Percentiles rank a stretch among this genome's conserved stretches.
phyloP scores from a whole-genome alignment of 1,140 invertebrate genomes.

The Tribolium madens region DNA sequence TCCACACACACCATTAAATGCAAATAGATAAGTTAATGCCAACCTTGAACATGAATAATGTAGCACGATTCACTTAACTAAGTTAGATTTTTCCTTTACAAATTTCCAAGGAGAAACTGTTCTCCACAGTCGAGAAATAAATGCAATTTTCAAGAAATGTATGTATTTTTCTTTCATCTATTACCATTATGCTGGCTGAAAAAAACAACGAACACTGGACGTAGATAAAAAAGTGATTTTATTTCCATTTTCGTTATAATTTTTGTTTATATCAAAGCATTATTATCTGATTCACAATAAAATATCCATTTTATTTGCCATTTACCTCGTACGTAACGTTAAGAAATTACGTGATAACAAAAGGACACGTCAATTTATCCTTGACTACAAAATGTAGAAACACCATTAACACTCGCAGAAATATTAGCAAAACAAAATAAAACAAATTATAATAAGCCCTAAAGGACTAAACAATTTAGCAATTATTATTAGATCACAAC shows the following conservation, averaged over 20 bases:
- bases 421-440: too few species aligned
- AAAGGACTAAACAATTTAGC: neutral
- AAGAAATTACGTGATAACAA: neutral
- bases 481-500: constrained; percentile 2
- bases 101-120: neutral
- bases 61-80: neutral
- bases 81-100: neutral
- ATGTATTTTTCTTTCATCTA: too few species aligned
- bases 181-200: too few species aligned
- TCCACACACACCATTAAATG: neutral
- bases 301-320: neutral
- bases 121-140: too few species aligned
- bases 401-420: neutral
- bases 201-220: too few species aligned
- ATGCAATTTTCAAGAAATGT: too few species aligned
- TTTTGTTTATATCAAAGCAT: too few species aligned
- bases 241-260: too few species aligned
- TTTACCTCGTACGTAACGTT: neutral
- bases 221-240: too few species aligned
- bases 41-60: neutral
- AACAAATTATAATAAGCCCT: too few species aligned
- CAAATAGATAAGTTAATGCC: neutral
- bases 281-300: too few species aligned
- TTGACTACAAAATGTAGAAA: neutral
- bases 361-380: neutral